Conservation (phyloP, 2,888 invertebrate species). For the Catocala sponsa region DNA sequence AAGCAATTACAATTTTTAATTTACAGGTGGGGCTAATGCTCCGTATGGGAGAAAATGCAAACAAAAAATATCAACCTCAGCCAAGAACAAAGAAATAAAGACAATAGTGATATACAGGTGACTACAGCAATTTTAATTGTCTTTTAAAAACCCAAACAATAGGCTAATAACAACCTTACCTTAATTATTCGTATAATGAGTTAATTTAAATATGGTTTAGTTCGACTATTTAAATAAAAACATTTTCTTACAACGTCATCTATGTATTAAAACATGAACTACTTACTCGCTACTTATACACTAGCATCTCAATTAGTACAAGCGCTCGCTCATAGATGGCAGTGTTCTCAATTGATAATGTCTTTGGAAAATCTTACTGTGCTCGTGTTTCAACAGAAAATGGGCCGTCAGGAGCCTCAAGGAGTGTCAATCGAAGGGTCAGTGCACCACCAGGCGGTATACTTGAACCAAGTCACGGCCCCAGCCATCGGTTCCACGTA, state of each 20-base stretch:
- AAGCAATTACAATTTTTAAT: slow-evolving; percentile 27
- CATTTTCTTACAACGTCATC: slow-evolving; percentile 37
- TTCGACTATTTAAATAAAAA: slow-evolving; percentile 1
- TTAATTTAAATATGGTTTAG: background rate
- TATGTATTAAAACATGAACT: slow-evolving; percentile 13
- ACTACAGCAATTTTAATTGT: slow-evolving; percentile 43
- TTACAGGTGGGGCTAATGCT: slow-evolving; percentile 63
- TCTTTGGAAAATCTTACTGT: slow-evolving; percentile 19
- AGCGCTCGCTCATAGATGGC: slow-evolving; percentile 58
- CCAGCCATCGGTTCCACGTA: slow-evolving; percentile 77
- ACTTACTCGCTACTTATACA: background rate
- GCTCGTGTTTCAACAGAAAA: slow-evolving; percentile 73
- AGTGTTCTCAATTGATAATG: slow-evolving; percentile 38
- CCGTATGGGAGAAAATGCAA: slow-evolving; percentile 84
- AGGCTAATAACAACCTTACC: slow-evolving; percentile 12
- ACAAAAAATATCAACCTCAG: slow-evolving; percentile 89
- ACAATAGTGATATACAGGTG: slow-evolving; percentile 72
- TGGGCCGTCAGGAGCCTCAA: slow-evolving; percentile 77
- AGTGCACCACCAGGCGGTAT: slow-evolving; percentile 67
- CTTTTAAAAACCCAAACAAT: slow-evolving; percentile 34
- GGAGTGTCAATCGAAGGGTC: slow-evolving; percentile 68
- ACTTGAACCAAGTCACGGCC: slow-evolving; percentile 77
- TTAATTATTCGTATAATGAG: slow-evolving; percentile 17
- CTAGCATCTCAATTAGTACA: slow-evolving; percentile 25
- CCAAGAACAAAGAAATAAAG: slow-evolving; percentile 82